These are phyloP conservation scores for Sternotherus odoratus DNA, from an alignment of 2,797 vertebrate genomes.

Conservation along the genomic window DNA sequence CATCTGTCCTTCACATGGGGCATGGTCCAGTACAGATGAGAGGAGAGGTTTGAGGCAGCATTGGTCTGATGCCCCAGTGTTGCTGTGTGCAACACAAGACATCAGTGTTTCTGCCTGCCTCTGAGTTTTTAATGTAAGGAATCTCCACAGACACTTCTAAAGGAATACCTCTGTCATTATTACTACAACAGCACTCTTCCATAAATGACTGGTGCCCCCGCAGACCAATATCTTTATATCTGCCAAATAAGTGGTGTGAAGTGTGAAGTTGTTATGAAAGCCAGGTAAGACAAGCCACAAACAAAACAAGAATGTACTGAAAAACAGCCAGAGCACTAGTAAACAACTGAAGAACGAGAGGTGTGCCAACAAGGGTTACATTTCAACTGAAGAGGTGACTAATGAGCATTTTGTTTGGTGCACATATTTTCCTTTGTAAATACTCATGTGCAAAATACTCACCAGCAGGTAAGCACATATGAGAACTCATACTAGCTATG, in stretches of 20 bases:
- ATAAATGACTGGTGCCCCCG: not conserved
- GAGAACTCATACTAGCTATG: not conserved
- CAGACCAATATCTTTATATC: not conserved
- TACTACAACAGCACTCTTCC: slow-evolving; percentile 38
- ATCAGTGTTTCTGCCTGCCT: slow-evolving; percentile 11
- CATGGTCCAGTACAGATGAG: not conserved
- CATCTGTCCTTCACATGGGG: not conserved
- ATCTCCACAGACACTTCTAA: slow-evolving; percentile 22
- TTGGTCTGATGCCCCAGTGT: not conserved
- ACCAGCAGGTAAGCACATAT: slow-evolving; percentile 22
- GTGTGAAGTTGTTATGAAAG: not conserved
- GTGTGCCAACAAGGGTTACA: not conserved
- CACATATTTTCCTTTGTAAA: not conserved
- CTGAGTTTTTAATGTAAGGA: slow-evolving; percentile 46
- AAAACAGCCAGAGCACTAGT: not conserved
- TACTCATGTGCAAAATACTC: not conserved
- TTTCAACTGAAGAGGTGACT: not conserved
- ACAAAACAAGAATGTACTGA: not conserved
- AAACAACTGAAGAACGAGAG: not conserved
- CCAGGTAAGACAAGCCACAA: not conserved
- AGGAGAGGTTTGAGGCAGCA: slow-evolving; percentile 14
- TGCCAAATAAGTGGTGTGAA: not conserved
- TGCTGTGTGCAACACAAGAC: slow-evolving; percentile 39
- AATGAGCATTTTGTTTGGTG: not conserved
- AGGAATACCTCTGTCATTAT: slow-evolving; percentile 40